phyloP scores from a whole-genome alignment of 92 coral and sea anemone species.

The Umimayanthus chanpuru region DNA sequence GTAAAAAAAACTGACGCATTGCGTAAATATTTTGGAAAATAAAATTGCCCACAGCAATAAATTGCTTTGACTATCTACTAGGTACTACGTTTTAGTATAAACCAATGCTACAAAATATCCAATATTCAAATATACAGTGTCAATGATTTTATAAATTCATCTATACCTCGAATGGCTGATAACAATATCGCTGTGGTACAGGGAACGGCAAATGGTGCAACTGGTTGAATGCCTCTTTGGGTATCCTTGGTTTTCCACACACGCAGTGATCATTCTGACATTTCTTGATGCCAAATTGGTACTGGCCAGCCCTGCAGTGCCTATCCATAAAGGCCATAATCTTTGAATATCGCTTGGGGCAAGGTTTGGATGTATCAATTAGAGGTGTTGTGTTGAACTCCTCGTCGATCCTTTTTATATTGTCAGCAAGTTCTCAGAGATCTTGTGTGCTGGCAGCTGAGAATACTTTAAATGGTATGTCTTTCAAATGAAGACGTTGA shows the following conservation, averaged over 20 bases:
- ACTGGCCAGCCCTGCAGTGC: slow-evolving; percentile 52
- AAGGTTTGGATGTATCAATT: too few species aligned
- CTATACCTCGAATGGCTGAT: slow-evolving; percentile 57
- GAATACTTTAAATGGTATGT: slow-evolving; percentile 44
- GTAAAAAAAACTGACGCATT: slow-evolving; percentile 16
- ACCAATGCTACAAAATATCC: slow-evolving; percentile 17
- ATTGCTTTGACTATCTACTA: slow-evolving; percentile 1
- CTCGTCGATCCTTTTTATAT: too few species aligned
- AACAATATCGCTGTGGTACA: slow-evolving; percentile 56
- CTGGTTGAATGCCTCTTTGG: slow-evolving; percentile 37
- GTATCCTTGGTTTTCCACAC: slow-evolving; percentile 58
- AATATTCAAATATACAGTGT: too few species aligned
- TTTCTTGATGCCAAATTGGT: slow-evolving; percentile 51
- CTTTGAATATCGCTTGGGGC: too few species aligned
- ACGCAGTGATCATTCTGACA: slow-evolving; percentile 53
- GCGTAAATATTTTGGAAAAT: slow-evolving; percentile 20
- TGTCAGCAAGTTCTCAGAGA: too few species aligned
- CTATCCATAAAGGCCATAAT: too few species aligned
- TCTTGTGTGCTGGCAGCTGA: neutral
- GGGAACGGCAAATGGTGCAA: slow-evolving; percentile 75
- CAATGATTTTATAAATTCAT: slow-evolving; percentile 8
- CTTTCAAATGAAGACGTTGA: slow-evolving; percentile 56
- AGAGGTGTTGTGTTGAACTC: too few species aligned
- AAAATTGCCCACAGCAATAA: slow-evolving; percentile 10
- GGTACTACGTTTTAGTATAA: neutral